A percentile compares a stretch with the other conserved stretches of the same genome.
phyloP scores from a whole-genome alignment of 2,113 vertebrate species.

The Oreamnos americanus region DNA sequence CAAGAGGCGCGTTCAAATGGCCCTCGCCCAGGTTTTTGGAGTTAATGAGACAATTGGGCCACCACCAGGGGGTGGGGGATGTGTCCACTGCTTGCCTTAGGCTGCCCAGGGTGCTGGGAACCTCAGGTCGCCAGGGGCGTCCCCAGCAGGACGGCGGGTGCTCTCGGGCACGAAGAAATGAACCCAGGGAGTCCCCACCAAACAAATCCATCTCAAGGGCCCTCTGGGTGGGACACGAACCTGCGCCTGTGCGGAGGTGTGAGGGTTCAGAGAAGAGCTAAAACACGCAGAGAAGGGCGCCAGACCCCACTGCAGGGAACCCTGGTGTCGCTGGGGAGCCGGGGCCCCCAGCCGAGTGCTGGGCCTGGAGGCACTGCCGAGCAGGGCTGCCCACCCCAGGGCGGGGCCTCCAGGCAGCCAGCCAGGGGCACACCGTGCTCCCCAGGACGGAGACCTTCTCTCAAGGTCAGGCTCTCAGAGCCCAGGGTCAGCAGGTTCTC shows the following conservation, averaged over 20 bases:
- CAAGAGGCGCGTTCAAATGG: neutral
- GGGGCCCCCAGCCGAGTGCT: neutral
- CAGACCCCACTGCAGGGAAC: fast-evolving
- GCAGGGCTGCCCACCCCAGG: neutral
- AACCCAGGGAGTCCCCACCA: neutral
- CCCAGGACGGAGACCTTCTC: neutral
- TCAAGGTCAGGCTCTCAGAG: neutral
- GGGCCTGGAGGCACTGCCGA: neutral
- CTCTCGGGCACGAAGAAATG: neutral
- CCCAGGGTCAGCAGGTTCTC: neutral
- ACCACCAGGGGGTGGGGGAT: neutral
- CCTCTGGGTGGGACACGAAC: fast-evolving
- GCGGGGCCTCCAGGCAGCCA: neutral
- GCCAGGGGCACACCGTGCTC: neutral
- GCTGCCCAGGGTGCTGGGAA: neutral
- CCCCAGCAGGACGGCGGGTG: fast-evolving
- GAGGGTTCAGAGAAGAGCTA: neutral
- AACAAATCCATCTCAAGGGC: too few relatives aligned
- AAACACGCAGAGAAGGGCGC: fast-evolving
- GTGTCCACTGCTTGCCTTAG: fast-evolving
- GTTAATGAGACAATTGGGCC: neutral
- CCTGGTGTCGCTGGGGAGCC: fast-evolving
- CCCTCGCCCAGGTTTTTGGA: neutral
- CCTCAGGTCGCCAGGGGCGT: fast-evolving
- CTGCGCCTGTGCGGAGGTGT: fast-evolving